Conservation (phyloP, 1,140 invertebrate species). For the Anadara kagoshimensis region DNA sequence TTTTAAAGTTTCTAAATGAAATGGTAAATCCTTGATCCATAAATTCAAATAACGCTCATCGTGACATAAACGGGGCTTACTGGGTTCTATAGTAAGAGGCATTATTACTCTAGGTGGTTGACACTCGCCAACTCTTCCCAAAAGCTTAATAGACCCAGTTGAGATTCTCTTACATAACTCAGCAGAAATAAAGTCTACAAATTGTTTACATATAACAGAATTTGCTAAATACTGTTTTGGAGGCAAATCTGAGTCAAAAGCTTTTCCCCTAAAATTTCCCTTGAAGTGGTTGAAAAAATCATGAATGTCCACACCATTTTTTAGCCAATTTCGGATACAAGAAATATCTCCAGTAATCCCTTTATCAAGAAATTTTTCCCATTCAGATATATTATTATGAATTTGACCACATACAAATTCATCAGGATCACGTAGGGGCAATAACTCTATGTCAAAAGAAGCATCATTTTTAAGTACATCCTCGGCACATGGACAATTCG, state of each 20-base stretch:
- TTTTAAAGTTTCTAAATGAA: slow-evolving; percentile 36
- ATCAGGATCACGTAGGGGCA: neutral
- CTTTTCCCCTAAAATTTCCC: neutral
- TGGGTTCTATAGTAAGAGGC: slow-evolving; percentile 7
- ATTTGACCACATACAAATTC: slow-evolving; percentile 18
- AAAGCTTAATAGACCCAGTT: slow-evolving; percentile 9
- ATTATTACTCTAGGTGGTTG: slow-evolving; percentile 8
- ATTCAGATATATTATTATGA: neutral
- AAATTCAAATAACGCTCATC: slow-evolving; percentile 29
- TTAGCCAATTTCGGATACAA: neutral
- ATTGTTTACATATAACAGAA: too few species aligned
- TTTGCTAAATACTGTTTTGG: neutral
- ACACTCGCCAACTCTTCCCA: slow-evolving; percentile 5
- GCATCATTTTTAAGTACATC: neutral
- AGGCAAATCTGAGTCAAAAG: neutral
- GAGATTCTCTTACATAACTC: neutral
- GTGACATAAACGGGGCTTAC: slow-evolving; percentile 13
- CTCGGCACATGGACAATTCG: neutral
- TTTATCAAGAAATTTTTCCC: neutral
- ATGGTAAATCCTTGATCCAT: slow-evolving; percentile 30
- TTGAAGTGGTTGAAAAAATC: too few species aligned
- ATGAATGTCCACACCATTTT: too few species aligned
- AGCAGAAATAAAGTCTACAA: neutral
- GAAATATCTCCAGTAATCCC: too few species aligned
- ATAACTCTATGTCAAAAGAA: neutral